Base-by-base conservation (phyloP, 1,140 invertebrate species). In the Solenopsis invicta region DNA sequence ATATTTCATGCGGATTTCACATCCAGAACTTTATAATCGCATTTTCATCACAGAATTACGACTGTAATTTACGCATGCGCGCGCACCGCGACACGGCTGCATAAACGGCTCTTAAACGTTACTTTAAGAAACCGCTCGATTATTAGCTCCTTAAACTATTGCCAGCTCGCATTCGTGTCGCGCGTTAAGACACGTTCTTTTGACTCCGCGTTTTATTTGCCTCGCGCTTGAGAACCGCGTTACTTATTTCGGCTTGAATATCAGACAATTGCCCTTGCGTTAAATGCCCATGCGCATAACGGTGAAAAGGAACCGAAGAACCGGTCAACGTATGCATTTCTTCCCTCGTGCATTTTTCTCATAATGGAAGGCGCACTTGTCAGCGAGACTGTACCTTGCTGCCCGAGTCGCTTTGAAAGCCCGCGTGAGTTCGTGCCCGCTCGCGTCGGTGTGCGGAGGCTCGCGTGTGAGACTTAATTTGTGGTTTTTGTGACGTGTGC, bases 381-480 rank as follows among this genome's bases (percentile, higher is more conserved):
- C 80, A 84, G 59, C 54, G 69, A 34, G 89, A 90, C 90, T 91
- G 90, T 91, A 91, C 90, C 61, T 21, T 48, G 24, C 56, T 29
- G 21, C 45, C 29, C 37, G 56, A 77, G 82, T 85, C 84, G 74
- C 82, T 84, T 86, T 71, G 54, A 86, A 91, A 89, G 64, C 85
- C 61, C 75, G 64, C 41, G 41, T 41, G 41, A 41, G 74, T 75
- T 77, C 64, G 21, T 29, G 50, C 45, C 48, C 45, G 62, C 21
- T 48, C 72, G 89, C 72, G 61, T 85, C 66, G 50, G 84, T 87
- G 74, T 29, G 29, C 29, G 77, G 66, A 48, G 50, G 80, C 87
- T 89, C 78, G 81, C 85, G 77, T 72, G 56, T 48, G 85, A 66
- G 72, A 85, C 75, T 91, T 91, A 87, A 91, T 91, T 91, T 89